Percentiles rank a stretch among this genome's conserved stretches.
These are phyloP conservation scores for Drosophila miranda DNA, from an alignment of 1,140 invertebrate species.

Conservation along the genomic window DNA sequence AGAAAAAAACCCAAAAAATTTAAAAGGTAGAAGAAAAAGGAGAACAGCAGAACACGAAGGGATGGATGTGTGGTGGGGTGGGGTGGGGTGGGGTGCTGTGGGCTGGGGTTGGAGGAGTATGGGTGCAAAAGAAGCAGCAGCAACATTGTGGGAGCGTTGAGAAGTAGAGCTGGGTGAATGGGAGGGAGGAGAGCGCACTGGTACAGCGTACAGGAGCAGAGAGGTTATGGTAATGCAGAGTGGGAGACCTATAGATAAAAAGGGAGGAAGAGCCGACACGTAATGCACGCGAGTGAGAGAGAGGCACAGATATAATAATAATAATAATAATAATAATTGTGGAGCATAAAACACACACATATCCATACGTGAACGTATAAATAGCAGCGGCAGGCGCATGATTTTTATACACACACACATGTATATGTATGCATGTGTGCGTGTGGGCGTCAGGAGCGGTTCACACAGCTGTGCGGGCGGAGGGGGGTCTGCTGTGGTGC, in stretches of 20 bases:
- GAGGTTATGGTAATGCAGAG: too few species aligned
- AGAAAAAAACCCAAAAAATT: slow-evolving; percentile 30
- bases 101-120: too few species aligned
- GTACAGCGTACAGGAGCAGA: too few species aligned
- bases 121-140: too few species aligned
- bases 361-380: slow-evolving; percentile 23
- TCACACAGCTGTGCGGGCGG: slow-evolving; percentile 1
- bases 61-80: too few species aligned
- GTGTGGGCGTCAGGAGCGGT: slow-evolving; percentile 46
- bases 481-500: not conserved
- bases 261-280: too few species aligned
- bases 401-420: slow-evolving; percentile 17
- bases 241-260: too few species aligned
- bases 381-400: slow-evolving; percentile 42
- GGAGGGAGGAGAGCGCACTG: slow-evolving; percentile 28
- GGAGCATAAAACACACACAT: slow-evolving; percentile 50
- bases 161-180: slow-evolving; percentile 5
- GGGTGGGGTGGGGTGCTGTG: too few species aligned
- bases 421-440: not conserved
- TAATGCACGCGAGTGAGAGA: slow-evolving; percentile 3
- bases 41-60: not conserved
- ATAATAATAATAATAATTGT: slow-evolving; percentile 79
- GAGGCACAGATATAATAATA: slow-evolving; percentile 61
- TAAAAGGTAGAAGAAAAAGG: slow-evolving; percentile 23
- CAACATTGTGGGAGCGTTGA: too few species aligned